phyloP scores from a whole-genome alignment of 2,113 vertebrate genomes.

The Coptodon bakossiorum region DNA sequence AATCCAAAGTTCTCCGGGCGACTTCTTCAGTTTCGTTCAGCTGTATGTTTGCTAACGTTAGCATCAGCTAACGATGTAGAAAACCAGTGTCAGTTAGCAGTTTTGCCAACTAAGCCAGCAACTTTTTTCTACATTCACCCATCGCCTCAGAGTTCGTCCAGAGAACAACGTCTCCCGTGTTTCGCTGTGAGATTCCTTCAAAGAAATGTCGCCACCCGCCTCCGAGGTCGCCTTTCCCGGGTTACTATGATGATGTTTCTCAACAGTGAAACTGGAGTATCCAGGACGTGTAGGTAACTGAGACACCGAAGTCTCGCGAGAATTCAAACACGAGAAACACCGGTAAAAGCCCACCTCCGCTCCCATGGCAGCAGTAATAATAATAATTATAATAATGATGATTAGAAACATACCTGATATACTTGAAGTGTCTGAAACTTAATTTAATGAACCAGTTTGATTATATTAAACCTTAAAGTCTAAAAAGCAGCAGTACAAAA shows the following conservation, averaged over 20 bases:
- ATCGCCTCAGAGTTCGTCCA: background rate
- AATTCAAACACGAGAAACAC: background rate
- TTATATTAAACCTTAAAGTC: background rate
- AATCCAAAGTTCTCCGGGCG: conserved; percentile 28
- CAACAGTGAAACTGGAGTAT: conserved; percentile 44
- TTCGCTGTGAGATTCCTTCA: background rate
- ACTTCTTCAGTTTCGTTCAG: conserved; percentile 30
- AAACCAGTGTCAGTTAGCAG: conserved; percentile 23
- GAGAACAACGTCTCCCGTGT: background rate
- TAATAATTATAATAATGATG: background rate
- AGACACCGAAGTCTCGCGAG: conserved; percentile 49
- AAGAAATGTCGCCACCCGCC: conserved; percentile 12
- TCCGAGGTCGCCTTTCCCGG: conserved; percentile 49
- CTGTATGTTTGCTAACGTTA: conserved; percentile 58
- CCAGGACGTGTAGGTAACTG: conserved; percentile 51
- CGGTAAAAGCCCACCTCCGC: background rate
- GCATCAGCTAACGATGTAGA: conserved; percentile 42
- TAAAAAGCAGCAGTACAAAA: background rate
- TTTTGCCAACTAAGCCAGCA: conserved; percentile 36
- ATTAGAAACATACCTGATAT: background rate
- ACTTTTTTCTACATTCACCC: conserved; percentile 37
- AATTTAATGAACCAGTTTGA: background rate
- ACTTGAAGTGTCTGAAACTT: background rate
- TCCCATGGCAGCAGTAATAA: background rate
- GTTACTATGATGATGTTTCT: conserved; percentile 56